Base-by-base conservation (phyloP, 1,140 invertebrate genomes). In the Sweltsa coloradensis region DNA sequence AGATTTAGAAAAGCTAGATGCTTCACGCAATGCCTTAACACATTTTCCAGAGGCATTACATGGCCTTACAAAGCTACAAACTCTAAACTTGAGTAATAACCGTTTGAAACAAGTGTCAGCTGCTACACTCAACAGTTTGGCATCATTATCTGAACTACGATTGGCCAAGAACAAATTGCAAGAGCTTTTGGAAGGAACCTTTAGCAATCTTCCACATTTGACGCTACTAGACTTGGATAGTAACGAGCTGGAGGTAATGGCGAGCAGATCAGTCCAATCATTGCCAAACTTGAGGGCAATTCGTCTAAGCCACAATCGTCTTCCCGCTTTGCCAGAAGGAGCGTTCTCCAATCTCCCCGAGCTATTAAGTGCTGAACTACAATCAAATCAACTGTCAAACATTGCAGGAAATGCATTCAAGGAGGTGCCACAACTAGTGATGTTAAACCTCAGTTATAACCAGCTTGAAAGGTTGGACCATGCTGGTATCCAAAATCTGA, bases 381-480 rank as follows among this genome's bases (percentile, higher is more conserved):
- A 90, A 66, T 78, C 89, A 55, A 92, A 92, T 61, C 70, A 76
- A 39, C 59, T 88, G 24, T 68, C 64, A 47, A 75, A 75, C 51
- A 77, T 91, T 36, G 79, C 83, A 0, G 71, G 69, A n/a, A 75
- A 79, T 53, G 84, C 84, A 1, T 90, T 91, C 59, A 74, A 80
- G 50, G 78, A 80, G 53, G 75, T 83, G 13, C 83, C 84, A 5
- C 78, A 85, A 36, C 62, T 89, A 36, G 72, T 89, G 19, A 81
- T 87, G 60, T 64, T 92, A 7, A 90, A 90, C 71, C 60, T 90
- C 40, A 89, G 86, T 56, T 72, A 79, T 52, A 89, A 89, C 69
- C 71, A 82, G 52, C 66, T 89, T 37, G 70, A 69, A 5, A 75
- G 70, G 34, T 64, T 91, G 50, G 78, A 85, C 44, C 74, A 80